A percentile compares a stretch with the other conserved stretches of the same genome.
These are phyloP conservation scores for Danio kyathit DNA, from an alignment of 2,797 vertebrate genomes.

Conservation along the genomic window DNA sequence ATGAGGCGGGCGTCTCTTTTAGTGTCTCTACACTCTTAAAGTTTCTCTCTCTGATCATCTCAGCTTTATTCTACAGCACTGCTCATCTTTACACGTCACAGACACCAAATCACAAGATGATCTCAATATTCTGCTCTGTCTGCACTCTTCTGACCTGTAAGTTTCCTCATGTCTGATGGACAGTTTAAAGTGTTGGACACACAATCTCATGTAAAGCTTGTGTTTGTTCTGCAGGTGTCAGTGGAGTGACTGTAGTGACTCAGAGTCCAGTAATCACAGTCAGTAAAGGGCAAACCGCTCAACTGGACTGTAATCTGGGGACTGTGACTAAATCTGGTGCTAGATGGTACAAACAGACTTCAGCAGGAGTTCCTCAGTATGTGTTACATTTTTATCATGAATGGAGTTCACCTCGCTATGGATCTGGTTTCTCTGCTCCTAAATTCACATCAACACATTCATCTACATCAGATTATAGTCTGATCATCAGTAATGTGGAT, in stretches of 20 bases:
- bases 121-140: constrained; percentile 55
- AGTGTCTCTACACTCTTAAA: constrained; percentile 5
- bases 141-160: constrained; percentile 56
- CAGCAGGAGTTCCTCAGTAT: constrained; percentile 34
- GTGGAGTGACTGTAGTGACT: constrained; percentile 67
- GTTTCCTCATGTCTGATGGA: constrained; percentile 24
- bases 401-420: fast-evolving
- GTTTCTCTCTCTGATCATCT: constrained; percentile 22
- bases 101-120: constrained; percentile 49
- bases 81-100: constrained; percentile 16
- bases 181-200: constrained; percentile 4
- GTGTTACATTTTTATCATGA: neutral
- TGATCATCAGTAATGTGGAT: constrained; percentile 63
- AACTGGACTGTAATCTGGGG: constrained; percentile 69
- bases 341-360: constrained; percentile 54
- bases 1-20: neutral
- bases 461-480: constrained; percentile 48
- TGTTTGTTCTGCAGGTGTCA: constrained; percentile 64
- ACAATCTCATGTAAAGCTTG: constrained; percentile 14
- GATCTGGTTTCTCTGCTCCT: constrained; percentile 63
- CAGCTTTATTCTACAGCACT: constrained; percentile 27
- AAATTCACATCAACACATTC: constrained; percentile 59
- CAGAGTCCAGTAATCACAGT: constrained; percentile 66
- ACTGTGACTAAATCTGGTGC: fast-evolving
- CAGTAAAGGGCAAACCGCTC: constrained; percentile 63